A percentile compares a stretch with the other conserved stretches of the same genome.
Conservation (phyloP, 2,888 invertebrate genomes). For the Eulithis testata region DNA sequence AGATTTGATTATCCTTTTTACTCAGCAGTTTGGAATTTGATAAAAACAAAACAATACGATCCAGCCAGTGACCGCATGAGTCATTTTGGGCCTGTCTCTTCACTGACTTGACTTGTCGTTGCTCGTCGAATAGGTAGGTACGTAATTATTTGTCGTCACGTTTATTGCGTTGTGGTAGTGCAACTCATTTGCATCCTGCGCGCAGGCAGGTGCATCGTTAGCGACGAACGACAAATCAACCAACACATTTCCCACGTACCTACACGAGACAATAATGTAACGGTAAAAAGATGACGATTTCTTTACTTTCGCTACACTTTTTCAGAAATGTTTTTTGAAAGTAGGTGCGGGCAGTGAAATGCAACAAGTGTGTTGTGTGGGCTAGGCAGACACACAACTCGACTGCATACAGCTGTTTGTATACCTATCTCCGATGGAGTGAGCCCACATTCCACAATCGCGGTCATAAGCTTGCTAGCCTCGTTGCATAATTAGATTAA, state of each 20-base stretch:
- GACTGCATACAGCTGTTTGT: constrained; percentile 45
- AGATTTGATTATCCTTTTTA: constrained; percentile 50
- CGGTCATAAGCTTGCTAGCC: constrained; percentile 14
- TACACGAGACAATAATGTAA: constrained; percentile 59
- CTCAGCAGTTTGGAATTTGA: constrained; percentile 71
- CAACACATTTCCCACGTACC: constrained; percentile 63
- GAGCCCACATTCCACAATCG: constrained; percentile 29
- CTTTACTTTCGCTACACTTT: constrained; percentile 67
- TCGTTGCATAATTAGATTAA: constrained; percentile 33
- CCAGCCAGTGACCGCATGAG: constrained; percentile 71
- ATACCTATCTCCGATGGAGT: constrained; percentile 26
- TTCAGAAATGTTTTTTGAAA: constrained; percentile 75
- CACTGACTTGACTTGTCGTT: constrained; percentile 52
- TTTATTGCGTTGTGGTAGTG: constrained; percentile 48
- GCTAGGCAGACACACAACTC: constrained; percentile 48
- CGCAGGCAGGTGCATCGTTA: constrained; percentile 77
- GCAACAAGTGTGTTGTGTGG: constrained; percentile 61
- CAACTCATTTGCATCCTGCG: constrained; percentile 65
- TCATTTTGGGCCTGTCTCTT: constrained; percentile 75
- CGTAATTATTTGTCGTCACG: constrained; percentile 46
- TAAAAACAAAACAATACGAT: constrained; percentile 78
- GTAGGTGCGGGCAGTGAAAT: constrained; percentile 65
- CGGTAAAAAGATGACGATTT: constrained; percentile 67
- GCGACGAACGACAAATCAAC: constrained; percentile 64
- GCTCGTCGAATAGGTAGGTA: too few species aligned